phyloP scores from a whole-genome alignment of 2,113 vertebrate genomes.

The Clarias macrocephalus region DNA sequence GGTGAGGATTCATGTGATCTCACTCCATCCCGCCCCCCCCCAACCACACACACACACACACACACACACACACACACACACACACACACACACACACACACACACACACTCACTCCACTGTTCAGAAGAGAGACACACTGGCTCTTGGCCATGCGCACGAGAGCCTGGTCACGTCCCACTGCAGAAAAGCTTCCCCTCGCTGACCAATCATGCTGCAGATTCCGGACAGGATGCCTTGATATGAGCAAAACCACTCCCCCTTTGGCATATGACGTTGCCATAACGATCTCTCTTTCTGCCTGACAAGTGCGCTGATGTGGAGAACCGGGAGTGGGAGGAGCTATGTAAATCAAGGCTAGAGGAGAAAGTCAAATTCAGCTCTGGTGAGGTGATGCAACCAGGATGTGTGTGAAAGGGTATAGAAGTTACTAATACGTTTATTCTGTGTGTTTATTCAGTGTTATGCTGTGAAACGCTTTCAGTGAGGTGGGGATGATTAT shows the following conservation, averaged over 20 bases:
- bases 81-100: too few relatives aligned
- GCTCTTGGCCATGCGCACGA: constrained; percentile 44
- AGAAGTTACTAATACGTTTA: background rate
- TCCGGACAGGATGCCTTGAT: constrained; percentile 45
- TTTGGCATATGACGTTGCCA: constrained; percentile 55
- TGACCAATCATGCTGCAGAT: constrained; percentile 58
- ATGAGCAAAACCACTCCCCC: constrained; percentile 54
- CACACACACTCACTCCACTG: background rate
- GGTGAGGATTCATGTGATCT: constrained; percentile 39
- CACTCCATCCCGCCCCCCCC: constrained; percentile 4
- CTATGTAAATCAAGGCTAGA: constrained; percentile 44
- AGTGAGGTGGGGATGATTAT: background rate
- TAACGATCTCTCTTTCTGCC: constrained; percentile 59
- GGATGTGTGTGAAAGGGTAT: background rate
- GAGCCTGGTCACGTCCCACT: constrained; percentile 71
- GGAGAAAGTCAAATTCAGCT: constrained; percentile 35
- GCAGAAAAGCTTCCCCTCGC: constrained; percentile 61
- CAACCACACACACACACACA: too few relatives aligned
- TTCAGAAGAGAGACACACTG: constrained; percentile 28
- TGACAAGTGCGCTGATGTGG: constrained; percentile 36
- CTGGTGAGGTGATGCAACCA: constrained; percentile 20
- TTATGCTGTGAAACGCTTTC: background rate
- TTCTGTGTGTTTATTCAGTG: background rate
- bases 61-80: too few relatives aligned
- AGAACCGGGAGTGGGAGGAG: constrained; percentile 48